phyloP scores from a whole-genome alignment of 1,140 invertebrate genomes.

The Orius insidiosus region DNA sequence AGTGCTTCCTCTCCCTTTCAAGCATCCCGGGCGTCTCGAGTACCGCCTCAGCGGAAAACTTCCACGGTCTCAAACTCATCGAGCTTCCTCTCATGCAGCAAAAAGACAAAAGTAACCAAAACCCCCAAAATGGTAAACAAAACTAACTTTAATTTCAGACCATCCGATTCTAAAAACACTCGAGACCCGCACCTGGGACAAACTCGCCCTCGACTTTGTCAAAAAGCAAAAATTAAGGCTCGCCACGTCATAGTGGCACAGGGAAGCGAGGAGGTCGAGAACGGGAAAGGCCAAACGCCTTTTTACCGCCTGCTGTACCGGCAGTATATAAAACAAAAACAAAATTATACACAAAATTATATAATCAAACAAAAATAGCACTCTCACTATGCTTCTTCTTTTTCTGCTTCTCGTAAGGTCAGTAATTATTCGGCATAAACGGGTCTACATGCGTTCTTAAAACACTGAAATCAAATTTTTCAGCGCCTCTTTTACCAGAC shows the following conservation, averaged over 20 bases:
- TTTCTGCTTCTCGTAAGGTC: too few species aligned
- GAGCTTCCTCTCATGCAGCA: constrained; percentile 81
- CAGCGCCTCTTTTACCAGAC: too few species aligned
- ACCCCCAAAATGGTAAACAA: neutral
- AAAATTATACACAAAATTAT: too few species aligned
- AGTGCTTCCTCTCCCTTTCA: constrained; percentile 61
- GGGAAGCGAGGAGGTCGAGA: neutral
- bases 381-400: too few species aligned
- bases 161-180: constrained; percentile 71
- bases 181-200: constrained; percentile 65
- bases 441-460: too few species aligned
- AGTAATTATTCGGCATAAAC: too few species aligned
- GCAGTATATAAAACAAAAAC: neutral
- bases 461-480: too few species aligned
- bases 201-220: constrained; percentile 73
- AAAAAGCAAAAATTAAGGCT: constrained; percentile 62
- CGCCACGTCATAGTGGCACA: constrained; percentile 24
- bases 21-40: constrained; percentile 50
- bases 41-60: constrained; percentile 39
- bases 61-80: constrained; percentile 60
- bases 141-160: constrained; percentile 31
- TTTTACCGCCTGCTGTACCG: constrained; percentile 5
- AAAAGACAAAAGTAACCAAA: constrained; percentile 54
- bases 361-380: too few species aligned
- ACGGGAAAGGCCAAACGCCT: neutral